Base-by-base conservation (phyloP, 2,797 vertebrate species). In the Tragopan temminckii region DNA sequence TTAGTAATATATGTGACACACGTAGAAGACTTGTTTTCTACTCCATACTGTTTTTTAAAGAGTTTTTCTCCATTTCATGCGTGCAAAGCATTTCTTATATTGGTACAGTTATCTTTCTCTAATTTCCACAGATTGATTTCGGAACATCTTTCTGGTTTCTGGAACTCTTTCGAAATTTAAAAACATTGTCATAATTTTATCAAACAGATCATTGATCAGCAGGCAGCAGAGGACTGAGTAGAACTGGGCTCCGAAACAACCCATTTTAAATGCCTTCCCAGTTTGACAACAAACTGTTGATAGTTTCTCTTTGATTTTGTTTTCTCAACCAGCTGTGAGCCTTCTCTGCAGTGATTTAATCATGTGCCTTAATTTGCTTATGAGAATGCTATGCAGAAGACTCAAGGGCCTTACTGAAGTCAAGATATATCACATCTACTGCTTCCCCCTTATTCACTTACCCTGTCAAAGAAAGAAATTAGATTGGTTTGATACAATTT, bases 401-500 rank as follows among this genome's bases (percentile, higher is more conserved):
- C 85, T 90, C 63, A 57, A 72, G 71, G 95, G 85, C 93, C 80
- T 86, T 86, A 52, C 85, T 83, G 77, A 93, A 94, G 95, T 94
- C 94, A 94, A 94, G 94, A 96, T 81, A 79, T 69, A 96, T 94
- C 89, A 72, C 85, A 94, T 95, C 93, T 94, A 84, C 82, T 88
- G 63, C 85, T 94, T 93, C 57, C 43, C 63, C 57, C 67, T 96
- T 96, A 96, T 95, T 94, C 96, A 93, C 88, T 96, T 96, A 94
- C 59, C 59, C 89, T 94, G 95, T 96, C 95, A 93, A 94, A 96
- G 83, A 58, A 90, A 96, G 93, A 89, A 96, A 96, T 96, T 94
- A 95, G 89, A 95, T 95, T 94, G 91, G 80, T 83, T 93, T 96
- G 96, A 96, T 94, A 94, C 88, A 94, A 96, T 96, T 95, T 96